A percentile compares a stretch with the other conserved stretches of the same genome.
These are phyloP conservation scores for Cheilosia grossa DNA, from an alignment of 2,888 invertebrate genomes.

Conservation along the genomic window DNA sequence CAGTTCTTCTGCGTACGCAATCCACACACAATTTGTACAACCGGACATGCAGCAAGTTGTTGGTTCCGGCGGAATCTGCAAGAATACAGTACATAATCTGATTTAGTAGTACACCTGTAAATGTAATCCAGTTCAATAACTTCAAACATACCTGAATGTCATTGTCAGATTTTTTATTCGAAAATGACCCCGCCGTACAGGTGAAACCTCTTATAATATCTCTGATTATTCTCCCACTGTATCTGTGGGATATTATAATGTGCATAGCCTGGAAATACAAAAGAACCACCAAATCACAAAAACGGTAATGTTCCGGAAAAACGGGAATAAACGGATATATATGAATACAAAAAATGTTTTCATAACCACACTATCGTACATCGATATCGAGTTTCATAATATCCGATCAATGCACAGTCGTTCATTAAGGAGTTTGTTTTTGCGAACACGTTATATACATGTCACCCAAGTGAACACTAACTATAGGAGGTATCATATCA, in stretches of 20 bases:
- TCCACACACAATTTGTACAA: conserved; percentile 96
- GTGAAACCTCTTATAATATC: conserved; percentile 38
- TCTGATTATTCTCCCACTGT: conserved; percentile 35
- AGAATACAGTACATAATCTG: not conserved
- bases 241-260: conserved; percentile 40
- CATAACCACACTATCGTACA: conserved; percentile 58
- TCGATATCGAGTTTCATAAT: conserved; percentile 67
- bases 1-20: conserved; percentile 93
- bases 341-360: conserved; percentile 27
- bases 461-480: conserved; percentile 71
- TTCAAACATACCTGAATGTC: conserved; percentile 42
- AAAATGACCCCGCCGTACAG: conserved; percentile 12
- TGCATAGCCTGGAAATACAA: conserved; percentile 62
- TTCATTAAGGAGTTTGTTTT: conserved; percentile 37
- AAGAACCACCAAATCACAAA: conserved; percentile 39
- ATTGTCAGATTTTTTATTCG: conserved; percentile 32
- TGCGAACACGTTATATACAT: conserved; percentile 1
- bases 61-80: conserved; percentile 85
- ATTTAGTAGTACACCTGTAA: not conserved
- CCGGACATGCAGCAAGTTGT: conserved; percentile 96
- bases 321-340: conserved; percentile 71
- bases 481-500: conserved; percentile 24
- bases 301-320: conserved; percentile 76
- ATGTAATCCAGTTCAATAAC: not conserved
- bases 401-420: conserved; percentile 57